Percentiles rank a stretch among this genome's conserved stretches.
phyloP scores from a whole-genome alignment of 2,888 invertebrate species.

The Plagodis pulveraria region DNA sequence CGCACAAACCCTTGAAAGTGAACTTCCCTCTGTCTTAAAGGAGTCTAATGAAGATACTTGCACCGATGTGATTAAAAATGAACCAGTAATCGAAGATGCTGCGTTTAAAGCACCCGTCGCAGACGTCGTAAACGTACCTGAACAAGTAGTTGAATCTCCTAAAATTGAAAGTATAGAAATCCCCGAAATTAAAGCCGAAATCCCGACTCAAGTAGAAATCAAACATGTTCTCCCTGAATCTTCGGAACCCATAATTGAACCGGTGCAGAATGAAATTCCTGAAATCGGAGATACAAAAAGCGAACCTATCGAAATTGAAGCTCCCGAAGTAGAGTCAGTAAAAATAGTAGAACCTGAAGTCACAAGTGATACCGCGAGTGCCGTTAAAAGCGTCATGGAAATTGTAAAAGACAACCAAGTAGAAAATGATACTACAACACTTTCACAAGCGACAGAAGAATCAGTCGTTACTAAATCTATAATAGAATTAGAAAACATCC shows the following conservation, averaged over 20 bases:
- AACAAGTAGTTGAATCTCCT: conserved; percentile 4
- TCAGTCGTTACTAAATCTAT: conserved; percentile 1
- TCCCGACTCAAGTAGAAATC: background rate
- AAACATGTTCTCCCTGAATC: background rate
- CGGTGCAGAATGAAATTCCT: conserved; percentile 11
- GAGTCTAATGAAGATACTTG: conserved; percentile 40
- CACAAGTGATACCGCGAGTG: background rate
- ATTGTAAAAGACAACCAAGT: conserved; percentile 5
- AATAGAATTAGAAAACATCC: conserved; percentile 15
- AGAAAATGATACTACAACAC: conserved; percentile 10
- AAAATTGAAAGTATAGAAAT: conserved; percentile 11
- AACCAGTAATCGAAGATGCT: conserved; percentile 15
- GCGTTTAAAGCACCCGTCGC: conserved; percentile 5
- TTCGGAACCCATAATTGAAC: conserved; percentile 10
- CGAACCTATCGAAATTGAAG: conserved; percentile 18
- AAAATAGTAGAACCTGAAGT: conserved; percentile 9
- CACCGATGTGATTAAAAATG: conserved; percentile 8
- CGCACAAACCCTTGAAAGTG: conserved; percentile 35
- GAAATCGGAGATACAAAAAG: conserved; percentile 22
- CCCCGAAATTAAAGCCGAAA: background rate
- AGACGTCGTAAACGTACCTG: conserved; percentile 1
- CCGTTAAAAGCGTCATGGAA: conserved; percentile 5
- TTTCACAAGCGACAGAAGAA: conserved; percentile 8
- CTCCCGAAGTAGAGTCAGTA: conserved; percentile 14
- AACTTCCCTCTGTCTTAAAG: conserved; percentile 46